Evolutionary conservation across 2,113 vertebrate genomes (phyloP), one percentile per base, ranked within the genome.

Genomic region (Carlito syrichta): DNA sequence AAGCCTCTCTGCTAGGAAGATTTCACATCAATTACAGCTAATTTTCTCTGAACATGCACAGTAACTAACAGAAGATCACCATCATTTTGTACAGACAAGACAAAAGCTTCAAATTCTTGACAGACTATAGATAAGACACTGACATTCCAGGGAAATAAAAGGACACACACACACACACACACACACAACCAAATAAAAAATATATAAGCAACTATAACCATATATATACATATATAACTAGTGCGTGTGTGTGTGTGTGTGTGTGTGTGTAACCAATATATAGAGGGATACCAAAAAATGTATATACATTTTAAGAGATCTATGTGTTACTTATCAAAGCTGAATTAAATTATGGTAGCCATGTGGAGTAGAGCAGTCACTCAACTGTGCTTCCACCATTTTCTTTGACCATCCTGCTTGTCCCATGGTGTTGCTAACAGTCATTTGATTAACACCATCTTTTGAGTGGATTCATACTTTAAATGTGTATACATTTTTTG

Each of bases 121-220:
- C 22, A 96, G 45, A 97, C 77, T 50, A 58, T 27, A 83, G 88
- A 62, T 40, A 96, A 85, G 62, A 96, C 85, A 95, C 48, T 96
- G 96, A 85, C 94, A 60, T 30, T 87, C 92, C 5, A n/a, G 96
- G 95, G 86, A 92, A 17, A 79, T 71, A 96, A 97, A 86, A 79
- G 66, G 52, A n/a, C 93, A 17, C 50, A 71, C 10, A 40, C 74
- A 81, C 56, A 23, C 32, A 4, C 22, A 74, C 23, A 76, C 10
- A 30, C 93, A 60, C 60, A 85, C 27, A 56, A n/a, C 78, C 96
- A 95, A n/a, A 78, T n/a, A 35, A 30, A 66, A 66, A 14, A 23
- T 63, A 66, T 35, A 14, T 66, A 66, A 66, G 63, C 63, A 66
- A n/a, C 32, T 66, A 32, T 32, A 66, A 3, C 14, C 6, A 17